These are phyloP conservation scores for Portevinia maculata DNA, from an alignment of 2,888 invertebrate genomes.

Conservation along the genomic window DNA sequence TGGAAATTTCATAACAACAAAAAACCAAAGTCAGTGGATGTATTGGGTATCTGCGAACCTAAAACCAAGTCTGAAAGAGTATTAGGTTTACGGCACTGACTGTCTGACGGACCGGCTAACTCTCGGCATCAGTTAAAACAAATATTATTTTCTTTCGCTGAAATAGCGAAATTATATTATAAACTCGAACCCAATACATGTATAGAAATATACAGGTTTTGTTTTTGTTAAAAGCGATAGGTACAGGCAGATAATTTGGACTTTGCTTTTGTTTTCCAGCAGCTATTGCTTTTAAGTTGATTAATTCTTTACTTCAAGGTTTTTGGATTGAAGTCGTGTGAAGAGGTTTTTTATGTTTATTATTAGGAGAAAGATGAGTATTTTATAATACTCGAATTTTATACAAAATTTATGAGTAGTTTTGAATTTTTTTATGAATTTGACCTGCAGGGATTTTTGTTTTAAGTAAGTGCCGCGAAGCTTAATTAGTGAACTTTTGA, in stretches of 20 bases:
- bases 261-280: constrained; percentile 44
- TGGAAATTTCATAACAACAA: constrained; percentile 52
- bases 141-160: constrained; percentile 30
- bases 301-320: constrained; percentile 59
- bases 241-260: constrained; percentile 36
- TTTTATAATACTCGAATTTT: too few relatives aligned
- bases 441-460: too few relatives aligned
- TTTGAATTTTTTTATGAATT: too few relatives aligned
- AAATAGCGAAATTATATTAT: constrained; percentile 41
- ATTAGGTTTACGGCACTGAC: constrained; percentile 15
- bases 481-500: too few relatives aligned
- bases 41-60: constrained; percentile 41
- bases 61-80: constrained; percentile 17
- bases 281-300: constrained; percentile 23
- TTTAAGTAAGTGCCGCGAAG: too few relatives aligned
- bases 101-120: constrained; percentile 13
- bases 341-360: constrained; percentile 3
- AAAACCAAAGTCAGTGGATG: constrained; percentile 17
- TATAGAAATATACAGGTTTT: constrained; percentile 54
- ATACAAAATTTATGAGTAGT: too few relatives aligned
- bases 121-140: constrained; percentile 31
- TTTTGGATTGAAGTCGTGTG: constrained; percentile 35
- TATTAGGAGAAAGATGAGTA: too few relatives aligned
- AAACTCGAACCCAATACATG: constrained; percentile 19
- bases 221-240: constrained; percentile 9